Evolutionary conservation across 2,797 vertebrate species (phyloP), one percentile per base, ranked within the genome.

Genomic region (Leptodactylus fallax): DNA sequence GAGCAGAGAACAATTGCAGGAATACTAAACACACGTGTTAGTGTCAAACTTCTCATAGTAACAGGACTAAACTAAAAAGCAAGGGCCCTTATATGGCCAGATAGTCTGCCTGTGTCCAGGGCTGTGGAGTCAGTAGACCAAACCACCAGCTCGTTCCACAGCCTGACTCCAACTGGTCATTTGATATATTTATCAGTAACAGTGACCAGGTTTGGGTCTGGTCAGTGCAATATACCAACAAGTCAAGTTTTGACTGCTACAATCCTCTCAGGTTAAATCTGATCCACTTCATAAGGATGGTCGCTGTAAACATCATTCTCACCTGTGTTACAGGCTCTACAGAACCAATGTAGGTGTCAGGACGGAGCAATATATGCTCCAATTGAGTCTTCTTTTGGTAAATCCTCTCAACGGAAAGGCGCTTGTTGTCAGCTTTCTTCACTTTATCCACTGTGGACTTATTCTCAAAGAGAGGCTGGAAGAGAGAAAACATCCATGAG

Each of bases 381-480:
- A 99, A 90, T 90, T 99, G 98, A 0, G 98, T 98, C 93, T 99
- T 99, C 94, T 99, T 99, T 92, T 99, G 98, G 92, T 99, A 99
- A 93, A 99, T 98, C 86, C 96, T 96, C 93, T 99, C 98, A 90
- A 99, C 94, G 0, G 98, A 96, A 80, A 99, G 45, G 9, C 95
- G 93, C 90, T 97, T 97, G 83, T 92, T 92, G 17, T 92, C 94
- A 90, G 95, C 94, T 92, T 97, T 97, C 92, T 96, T 97, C 0
- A 91, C 74, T 90, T 97, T 97, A 90, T 56, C 91, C 83, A 94
- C 0, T 13, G 36, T 19, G 0, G 92, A 91, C 90, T 94, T 93
- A 93, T 99, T 99, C 88, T 95, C 96, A 36, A 96, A 92, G 71
- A 96, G 89, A 71, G 91, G 90, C 96, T 97, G 91, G 49, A 51